Evolutionary conservation across 2,888 invertebrate species (phyloP).

Genomic region (Melitaea athalia): DNA sequence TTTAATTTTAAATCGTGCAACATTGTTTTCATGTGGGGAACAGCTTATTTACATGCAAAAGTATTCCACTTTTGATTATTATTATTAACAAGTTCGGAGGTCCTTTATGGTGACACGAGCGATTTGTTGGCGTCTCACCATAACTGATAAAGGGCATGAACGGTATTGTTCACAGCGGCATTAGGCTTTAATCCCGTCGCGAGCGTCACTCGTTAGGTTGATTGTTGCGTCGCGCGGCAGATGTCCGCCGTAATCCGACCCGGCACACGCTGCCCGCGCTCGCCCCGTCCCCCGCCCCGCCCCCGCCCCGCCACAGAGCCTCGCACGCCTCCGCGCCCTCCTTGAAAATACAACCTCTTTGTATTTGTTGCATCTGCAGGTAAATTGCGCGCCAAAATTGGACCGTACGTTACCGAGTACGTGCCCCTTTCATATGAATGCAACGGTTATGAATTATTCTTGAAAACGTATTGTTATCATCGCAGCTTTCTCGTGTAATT

Average conservation of each 20-base stretch:
- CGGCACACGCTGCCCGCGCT: slow-evolving; percentile 45
- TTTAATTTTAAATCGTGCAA: slow-evolving; percentile 3
- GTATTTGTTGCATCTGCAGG: slow-evolving; percentile 81
- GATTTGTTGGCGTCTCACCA: slow-evolving; percentile 76
- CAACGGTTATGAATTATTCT: slow-evolving; percentile 75
- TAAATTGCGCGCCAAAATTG: slow-evolving; percentile 79
- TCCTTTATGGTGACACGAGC: slow-evolving; percentile 72
- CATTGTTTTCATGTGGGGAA: not conserved
- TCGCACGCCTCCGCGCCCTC: slow-evolving; percentile 46
- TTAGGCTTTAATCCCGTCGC: slow-evolving; percentile 79
- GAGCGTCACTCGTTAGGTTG: slow-evolving; percentile 77
- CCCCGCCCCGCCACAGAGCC: slow-evolving; percentile 29
- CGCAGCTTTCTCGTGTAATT: slow-evolving; percentile 59
- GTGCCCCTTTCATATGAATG: slow-evolving; percentile 66
- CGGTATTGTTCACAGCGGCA: slow-evolving; percentile 74
- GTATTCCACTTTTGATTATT: slow-evolving; percentile 80
- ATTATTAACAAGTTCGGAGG: slow-evolving; percentile 73
- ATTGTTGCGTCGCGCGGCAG: slow-evolving; percentile 77
- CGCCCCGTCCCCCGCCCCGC: slow-evolving; percentile 45
- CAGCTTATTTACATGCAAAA: slow-evolving; percentile 48
- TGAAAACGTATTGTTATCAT: slow-evolving; percentile 75
- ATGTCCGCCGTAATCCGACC: slow-evolving; percentile 75
- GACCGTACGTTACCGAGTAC: slow-evolving; percentile 67
- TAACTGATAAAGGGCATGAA: slow-evolving; percentile 55
- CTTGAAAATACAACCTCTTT: slow-evolving; percentile 74